A percentile compares a stretch with the other conserved stretches of the same genome.
Conservation (phyloP, 2,888 invertebrate species). For the Aleiodes testaceus region DNA sequence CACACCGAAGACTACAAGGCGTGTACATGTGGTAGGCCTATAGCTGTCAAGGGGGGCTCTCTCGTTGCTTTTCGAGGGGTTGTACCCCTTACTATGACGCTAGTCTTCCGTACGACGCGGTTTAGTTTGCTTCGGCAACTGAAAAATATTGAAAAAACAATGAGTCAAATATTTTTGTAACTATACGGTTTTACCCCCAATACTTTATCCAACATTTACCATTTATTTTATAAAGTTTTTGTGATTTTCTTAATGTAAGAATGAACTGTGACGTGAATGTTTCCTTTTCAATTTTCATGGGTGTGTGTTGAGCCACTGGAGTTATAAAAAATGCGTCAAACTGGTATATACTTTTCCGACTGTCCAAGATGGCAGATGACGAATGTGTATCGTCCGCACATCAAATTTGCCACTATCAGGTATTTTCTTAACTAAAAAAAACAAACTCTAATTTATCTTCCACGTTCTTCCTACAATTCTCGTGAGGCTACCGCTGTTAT, state of each 20-base stretch:
- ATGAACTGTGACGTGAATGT: conserved; percentile 58
- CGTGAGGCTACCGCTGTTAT: not conserved
- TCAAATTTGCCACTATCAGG: conserved; percentile 67
- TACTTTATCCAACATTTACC: conserved; percentile 8
- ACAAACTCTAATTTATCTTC: not conserved
- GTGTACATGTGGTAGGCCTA: conserved; percentile 24
- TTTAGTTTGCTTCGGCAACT: conserved; percentile 30
- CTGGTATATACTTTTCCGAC: conserved; percentile 64
- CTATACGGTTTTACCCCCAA: no score
- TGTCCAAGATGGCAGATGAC: conserved; percentile 70
- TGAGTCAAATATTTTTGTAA: not conserved
- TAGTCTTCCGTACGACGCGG: conserved; percentile 43
- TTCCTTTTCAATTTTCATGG: conserved; percentile 9
- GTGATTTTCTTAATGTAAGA: conserved; percentile 1
- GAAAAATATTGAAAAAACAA: conserved; percentile 33
- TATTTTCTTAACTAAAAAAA: conserved; percentile 52
- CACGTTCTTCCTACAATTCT: not conserved
- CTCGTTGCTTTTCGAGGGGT: conserved; percentile 43
- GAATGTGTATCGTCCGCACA: conserved; percentile 66
- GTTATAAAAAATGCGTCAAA: conserved; percentile 56
- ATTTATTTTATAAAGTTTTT: conserved; percentile 11
- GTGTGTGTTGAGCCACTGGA: conserved; percentile 10
- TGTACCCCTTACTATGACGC: conserved; percentile 44
- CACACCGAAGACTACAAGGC: conserved; percentile 35
- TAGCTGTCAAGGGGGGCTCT: conserved; percentile 41